phyloP scores from a whole-genome alignment of 2,113 vertebrate genomes.

The Chamaetylas fuelleborni region DNA sequence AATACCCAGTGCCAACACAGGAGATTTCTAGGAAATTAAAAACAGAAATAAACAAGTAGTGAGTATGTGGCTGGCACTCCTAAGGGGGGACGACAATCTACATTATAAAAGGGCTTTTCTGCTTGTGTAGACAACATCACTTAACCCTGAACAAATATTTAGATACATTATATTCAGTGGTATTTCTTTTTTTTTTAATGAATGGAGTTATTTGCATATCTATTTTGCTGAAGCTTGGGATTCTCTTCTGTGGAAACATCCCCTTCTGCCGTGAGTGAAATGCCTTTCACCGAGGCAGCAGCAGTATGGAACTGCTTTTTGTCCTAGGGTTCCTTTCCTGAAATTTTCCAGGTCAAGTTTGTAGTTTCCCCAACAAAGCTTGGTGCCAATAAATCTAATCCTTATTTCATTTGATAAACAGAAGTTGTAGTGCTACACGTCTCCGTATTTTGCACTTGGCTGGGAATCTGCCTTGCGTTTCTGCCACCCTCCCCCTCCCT shows the following conservation, averaged over 20 bases:
- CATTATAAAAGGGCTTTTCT: constrained; percentile 21
- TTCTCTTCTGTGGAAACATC: background rate
- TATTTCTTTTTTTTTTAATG: background rate
- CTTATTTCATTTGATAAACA: background rate
- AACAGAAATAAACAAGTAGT: background rate
- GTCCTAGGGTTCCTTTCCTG: background rate
- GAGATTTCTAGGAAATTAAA: background rate
- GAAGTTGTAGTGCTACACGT: background rate
- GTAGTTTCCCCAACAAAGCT: background rate
- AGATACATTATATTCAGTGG: constrained; percentile 16
- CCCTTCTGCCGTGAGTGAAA: background rate
- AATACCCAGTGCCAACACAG: background rate
- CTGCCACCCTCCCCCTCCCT: background rate
- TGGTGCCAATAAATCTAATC: background rate
- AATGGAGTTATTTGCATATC: constrained; percentile 20
- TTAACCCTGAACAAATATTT: constrained; percentile 57
- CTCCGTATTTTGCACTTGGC: background rate
- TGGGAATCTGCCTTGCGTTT: background rate
- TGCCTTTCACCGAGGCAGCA: background rate
- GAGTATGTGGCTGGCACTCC: background rate
- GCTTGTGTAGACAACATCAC: constrained; percentile 44
- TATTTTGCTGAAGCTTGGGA: background rate
- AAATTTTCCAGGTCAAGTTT: background rate
- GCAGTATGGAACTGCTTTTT: background rate
- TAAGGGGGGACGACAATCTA: background rate